Conservation (phyloP, 2,797 vertebrate genomes). For the Enteromius thamalakanensis region DNA sequence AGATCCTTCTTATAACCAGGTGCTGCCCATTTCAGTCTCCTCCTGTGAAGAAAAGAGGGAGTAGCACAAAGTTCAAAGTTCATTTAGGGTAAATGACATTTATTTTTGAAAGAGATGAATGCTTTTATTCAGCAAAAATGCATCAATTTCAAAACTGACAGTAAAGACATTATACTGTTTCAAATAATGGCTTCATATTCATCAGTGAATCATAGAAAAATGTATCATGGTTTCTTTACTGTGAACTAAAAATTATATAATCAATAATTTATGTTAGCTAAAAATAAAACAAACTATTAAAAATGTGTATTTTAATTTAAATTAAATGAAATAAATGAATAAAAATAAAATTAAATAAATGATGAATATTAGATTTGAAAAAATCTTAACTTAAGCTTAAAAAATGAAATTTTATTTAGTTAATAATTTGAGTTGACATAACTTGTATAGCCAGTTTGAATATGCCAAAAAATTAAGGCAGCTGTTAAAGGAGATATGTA, state of each 20-base stretch:
- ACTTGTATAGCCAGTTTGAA: not conserved
- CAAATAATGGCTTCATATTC: not conserved
- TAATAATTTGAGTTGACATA: not conserved
- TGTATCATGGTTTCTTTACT: not conserved
- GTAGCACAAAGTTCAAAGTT: not conserved
- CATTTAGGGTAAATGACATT: not conserved
- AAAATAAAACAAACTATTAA: not conserved
- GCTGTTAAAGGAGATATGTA: no score
- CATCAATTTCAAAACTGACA: not conserved
- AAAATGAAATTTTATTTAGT: not conserved
- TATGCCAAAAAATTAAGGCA: not conserved
- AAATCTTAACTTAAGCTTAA: not conserved
- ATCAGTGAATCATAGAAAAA: not conserved
- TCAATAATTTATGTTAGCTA: not conserved
- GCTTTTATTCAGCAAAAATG: not conserved
- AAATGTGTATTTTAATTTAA: not conserved
- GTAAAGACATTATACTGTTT: not conserved
- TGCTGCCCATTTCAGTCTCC: conserved; percentile 55
- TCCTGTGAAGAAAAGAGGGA: conserved; percentile 38
- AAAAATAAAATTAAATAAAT: not conserved
- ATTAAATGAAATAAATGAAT: not conserved
- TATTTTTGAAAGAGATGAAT: not conserved
- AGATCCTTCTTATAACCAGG: conserved; percentile 61
- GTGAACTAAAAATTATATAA: not conserved
- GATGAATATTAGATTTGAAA: not conserved